phyloP scores from a whole-genome alignment of 2,113 vertebrate genomes.

The Leuciscus idus region DNA sequence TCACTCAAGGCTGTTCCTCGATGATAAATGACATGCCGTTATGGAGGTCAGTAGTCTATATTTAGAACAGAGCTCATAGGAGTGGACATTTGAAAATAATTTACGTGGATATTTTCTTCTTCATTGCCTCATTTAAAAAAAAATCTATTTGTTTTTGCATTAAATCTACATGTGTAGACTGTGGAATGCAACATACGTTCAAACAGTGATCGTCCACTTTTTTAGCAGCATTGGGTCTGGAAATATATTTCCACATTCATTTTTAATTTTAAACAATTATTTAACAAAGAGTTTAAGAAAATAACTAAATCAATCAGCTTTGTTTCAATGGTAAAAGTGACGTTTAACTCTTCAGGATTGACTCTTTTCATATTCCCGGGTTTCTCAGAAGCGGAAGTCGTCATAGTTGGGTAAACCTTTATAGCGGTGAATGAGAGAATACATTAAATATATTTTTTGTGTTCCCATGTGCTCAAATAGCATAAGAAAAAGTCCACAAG shows the following conservation, averaged over 20 bases:
- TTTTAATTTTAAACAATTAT: neutral
- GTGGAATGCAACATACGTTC: neutral
- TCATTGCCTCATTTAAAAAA: neutral
- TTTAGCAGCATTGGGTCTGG: neutral
- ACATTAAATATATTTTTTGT: too few species aligned
- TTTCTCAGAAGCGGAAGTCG: too few species aligned
- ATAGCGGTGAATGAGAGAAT: too few species aligned
- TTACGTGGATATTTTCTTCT: neutral
- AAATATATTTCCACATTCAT: neutral
- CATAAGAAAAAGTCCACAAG: too few species aligned
- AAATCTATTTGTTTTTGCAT: neutral
- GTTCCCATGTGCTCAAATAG: too few species aligned
- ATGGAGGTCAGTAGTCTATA: constrained; percentile 31
- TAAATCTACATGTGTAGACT: neutral
- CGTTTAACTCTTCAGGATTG: neutral
- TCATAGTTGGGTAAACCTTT: too few species aligned
- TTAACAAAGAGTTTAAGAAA: neutral
- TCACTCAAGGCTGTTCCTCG: constrained; percentile 16
- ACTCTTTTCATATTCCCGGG: too few species aligned
- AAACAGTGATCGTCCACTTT: neutral
- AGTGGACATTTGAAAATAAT: neutral
- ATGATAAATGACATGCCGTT: constrained; percentile 24
- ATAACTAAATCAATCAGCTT: neutral
- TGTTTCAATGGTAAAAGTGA: neutral
- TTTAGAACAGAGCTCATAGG: constrained; percentile 9